phyloP scores from a whole-genome alignment of 2,888 invertebrate species.

The Muschampia plurimacula region DNA sequence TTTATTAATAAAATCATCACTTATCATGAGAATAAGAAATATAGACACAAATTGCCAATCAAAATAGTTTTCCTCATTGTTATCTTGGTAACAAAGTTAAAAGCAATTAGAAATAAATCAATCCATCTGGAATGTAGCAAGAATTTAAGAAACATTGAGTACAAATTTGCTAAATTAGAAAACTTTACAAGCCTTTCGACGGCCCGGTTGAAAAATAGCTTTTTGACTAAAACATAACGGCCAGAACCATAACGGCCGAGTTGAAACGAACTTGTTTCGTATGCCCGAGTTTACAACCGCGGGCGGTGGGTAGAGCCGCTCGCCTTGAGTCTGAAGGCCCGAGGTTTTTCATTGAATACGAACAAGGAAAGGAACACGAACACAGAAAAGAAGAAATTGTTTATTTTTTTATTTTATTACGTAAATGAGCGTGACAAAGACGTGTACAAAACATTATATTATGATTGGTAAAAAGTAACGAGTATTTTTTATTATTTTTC shows the following conservation, averaged over 20 bases:
- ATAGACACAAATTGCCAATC: conserved; percentile 1
- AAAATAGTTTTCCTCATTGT: conserved; percentile 12
- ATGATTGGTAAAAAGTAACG: no score
- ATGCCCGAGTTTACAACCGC: conserved; percentile 74
- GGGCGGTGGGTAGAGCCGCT: conserved; percentile 64
- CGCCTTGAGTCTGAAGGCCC: conserved; percentile 48
- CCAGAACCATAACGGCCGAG: conserved; percentile 79
- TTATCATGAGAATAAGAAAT: no score
- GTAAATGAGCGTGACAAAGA: neutral
- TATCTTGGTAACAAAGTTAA: conserved; percentile 42
- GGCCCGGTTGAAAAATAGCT: conserved; percentile 80
- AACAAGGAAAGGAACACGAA: neutral
- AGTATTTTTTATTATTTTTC: no score
- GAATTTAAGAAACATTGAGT: conserved; percentile 67
- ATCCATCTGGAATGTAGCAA: conserved; percentile 61
- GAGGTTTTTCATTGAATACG: neutral
- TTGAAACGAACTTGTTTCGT: conserved; percentile 82
- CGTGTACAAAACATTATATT: neutral
- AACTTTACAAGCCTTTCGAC: conserved; percentile 80
- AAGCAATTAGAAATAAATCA: conserved; percentile 40
- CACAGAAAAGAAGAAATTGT: neutral
- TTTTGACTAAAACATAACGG: conserved; percentile 83
- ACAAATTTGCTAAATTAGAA: conserved; percentile 83
- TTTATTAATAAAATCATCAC: no score
- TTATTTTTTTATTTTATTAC: neutral